These are phyloP conservation scores for Podarcis lilfordi DNA, from an alignment of 2,797 vertebrate species.

Conservation along the genomic window DNA sequence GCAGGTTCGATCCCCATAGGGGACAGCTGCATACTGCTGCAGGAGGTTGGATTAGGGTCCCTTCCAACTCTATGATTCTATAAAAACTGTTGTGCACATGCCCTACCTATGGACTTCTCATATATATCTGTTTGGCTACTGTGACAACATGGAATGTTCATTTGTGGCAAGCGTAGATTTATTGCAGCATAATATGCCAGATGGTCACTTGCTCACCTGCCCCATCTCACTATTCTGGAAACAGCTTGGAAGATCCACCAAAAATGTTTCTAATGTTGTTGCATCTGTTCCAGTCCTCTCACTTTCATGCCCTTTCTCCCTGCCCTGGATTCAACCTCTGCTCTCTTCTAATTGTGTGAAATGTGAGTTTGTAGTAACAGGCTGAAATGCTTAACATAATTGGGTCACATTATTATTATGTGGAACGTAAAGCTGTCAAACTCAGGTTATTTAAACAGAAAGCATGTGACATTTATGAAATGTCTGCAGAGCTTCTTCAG, in stretches of 20 bases:
- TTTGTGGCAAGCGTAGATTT: background rate
- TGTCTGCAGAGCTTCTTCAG: background rate
- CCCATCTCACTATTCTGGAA: background rate
- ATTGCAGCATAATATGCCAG: background rate
- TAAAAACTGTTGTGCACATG: no score
- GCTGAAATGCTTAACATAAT: background rate
- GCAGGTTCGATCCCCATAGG: no score
- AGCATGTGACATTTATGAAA: constrained; percentile 8
- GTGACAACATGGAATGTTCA: no score
- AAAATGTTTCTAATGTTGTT: background rate
- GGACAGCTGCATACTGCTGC: no score
- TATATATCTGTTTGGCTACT: no score
- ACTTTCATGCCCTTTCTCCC: background rate
- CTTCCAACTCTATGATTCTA: no score
- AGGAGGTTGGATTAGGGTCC: no score
- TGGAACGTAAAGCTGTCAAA: background rate
- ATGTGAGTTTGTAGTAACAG: background rate
- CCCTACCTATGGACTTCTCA: background rate
- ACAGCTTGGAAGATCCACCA: background rate
- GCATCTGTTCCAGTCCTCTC: background rate
- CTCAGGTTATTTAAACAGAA: background rate
- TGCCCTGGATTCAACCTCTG: background rate
- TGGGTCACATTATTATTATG: background rate
- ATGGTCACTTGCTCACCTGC: background rate
- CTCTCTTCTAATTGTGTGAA: constrained; percentile 23